Conservation (phyloP, 2,113 vertebrate genomes). For the human (Homo sapiens) region DNA sequence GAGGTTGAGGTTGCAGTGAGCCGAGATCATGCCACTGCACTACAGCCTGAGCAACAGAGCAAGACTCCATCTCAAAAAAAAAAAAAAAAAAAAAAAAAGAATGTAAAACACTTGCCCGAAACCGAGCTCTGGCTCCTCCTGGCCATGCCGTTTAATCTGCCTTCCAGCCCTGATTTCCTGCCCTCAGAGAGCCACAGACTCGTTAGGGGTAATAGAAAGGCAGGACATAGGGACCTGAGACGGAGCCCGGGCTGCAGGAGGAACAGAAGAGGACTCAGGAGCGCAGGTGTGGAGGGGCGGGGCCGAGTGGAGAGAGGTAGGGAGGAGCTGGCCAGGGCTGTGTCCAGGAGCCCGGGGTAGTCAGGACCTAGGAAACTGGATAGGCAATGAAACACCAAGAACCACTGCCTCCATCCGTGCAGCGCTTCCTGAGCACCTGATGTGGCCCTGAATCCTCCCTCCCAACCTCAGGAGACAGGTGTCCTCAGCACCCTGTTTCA, state of each 20-base stretch:
- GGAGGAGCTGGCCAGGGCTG: background rate
- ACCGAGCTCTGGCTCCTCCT: background rate
- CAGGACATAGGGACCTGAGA: background rate
- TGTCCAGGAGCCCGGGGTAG: fast-evolving
- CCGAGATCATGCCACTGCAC: too few species aligned
- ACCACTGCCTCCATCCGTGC: fast-evolving
- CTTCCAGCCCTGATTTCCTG: background rate
- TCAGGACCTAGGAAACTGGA: too few species aligned
- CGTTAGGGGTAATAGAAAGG: background rate
- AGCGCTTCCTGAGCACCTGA: fast-evolving
- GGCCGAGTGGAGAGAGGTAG: background rate
- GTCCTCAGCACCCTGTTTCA: background rate
- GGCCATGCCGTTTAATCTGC: too few species aligned
- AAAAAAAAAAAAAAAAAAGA: background rate
- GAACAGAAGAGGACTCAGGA: fast-evolving
- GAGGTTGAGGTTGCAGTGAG: too few species aligned
- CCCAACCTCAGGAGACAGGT: background rate
- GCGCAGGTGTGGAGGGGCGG: background rate
- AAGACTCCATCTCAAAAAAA: too few species aligned
- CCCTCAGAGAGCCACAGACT: too few species aligned
- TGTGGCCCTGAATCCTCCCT: background rate
- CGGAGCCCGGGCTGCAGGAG: background rate
- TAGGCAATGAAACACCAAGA: fast-evolving
- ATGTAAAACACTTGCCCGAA: background rate
- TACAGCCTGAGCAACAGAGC: too few species aligned